phyloP scores from a whole-genome alignment of 2,797 vertebrate genomes.

The Takifugu rubripes region DNA sequence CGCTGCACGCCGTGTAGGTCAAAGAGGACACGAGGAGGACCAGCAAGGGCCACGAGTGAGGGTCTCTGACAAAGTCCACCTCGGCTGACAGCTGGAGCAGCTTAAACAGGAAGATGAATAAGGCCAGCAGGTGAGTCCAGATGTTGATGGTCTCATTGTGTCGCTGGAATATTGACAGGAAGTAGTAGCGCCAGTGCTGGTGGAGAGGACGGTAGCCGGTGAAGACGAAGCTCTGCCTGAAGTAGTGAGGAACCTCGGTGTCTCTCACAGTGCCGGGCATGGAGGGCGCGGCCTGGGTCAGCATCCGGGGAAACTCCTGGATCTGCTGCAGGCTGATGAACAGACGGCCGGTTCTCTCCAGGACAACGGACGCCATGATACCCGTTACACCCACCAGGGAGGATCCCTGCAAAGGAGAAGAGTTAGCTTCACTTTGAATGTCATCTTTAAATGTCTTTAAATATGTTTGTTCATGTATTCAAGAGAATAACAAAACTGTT shows the following conservation, averaged over 20 bases:
- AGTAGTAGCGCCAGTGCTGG: conserved; percentile 85
- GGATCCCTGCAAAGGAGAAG: conserved; percentile 17
- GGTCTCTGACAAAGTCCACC: conserved; percentile 79
- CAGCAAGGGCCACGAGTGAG: conserved; percentile 82
- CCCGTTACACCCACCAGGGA: background rate
- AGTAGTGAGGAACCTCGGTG: conserved; percentile 78
- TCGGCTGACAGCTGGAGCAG: conserved; percentile 62
- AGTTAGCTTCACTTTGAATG: no score
- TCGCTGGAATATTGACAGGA: conserved; percentile 83
- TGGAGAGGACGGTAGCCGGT: conserved; percentile 82
- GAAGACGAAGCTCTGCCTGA: conserved; percentile 82
- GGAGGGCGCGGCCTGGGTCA: conserved; percentile 57
- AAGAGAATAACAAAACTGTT: no score
- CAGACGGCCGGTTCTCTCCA: conserved; percentile 77
- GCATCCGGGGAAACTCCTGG: conserved; percentile 66
- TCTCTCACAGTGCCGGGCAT: conserved; percentile 77
- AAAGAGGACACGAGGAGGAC: conserved; percentile 79
- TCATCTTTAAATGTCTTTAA: no score
- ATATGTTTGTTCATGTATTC: no score
- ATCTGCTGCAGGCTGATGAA: conserved; percentile 76
- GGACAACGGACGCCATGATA: conserved; percentile 75
- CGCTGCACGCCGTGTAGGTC: conserved; percentile 81
- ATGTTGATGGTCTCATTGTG: conserved; percentile 91
- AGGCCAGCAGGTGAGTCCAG: conserved; percentile 86
- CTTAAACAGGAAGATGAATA: conserved; percentile 73